Percentiles rank a stretch among this genome's conserved stretches.
phyloP scores from a whole-genome alignment of 2,113 vertebrate genomes.

The Himantopus leucocephalus region DNA sequence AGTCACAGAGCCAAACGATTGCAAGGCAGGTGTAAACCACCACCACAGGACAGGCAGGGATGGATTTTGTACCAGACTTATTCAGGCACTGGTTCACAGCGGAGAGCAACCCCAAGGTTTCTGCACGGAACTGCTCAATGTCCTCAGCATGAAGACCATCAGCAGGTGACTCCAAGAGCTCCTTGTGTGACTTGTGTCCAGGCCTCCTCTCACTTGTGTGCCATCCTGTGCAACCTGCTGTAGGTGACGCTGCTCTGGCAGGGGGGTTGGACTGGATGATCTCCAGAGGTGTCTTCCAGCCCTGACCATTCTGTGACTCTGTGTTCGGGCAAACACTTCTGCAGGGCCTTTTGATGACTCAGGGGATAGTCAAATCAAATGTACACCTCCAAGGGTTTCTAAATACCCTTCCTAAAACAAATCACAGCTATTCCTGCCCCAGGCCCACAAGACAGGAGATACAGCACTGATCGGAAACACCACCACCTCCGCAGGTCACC shows the following conservation, averaged over 20 bases:
- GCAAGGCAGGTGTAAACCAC: not conserved
- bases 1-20: fast-evolving
- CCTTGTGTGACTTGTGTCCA: not conserved
- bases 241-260: too few species aligned
- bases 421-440: not conserved
- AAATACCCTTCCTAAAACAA: not conserved
- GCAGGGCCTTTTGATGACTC: not conserved
- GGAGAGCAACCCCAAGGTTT: not conserved
- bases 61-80: not conserved
- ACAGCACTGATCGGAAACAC: not conserved
- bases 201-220: too few species aligned
- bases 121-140: not conserved
- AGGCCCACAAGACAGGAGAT: not conserved
- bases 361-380: not conserved
- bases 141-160: not conserved
- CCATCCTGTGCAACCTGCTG: too few species aligned
- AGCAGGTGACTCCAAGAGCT: not conserved
- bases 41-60: not conserved
- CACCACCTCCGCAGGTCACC: not conserved
- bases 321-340: not conserved
- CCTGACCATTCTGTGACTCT: too few species aligned
- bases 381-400: not conserved
- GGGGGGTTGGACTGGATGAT: too few species aligned
- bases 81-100: fast-evolving
- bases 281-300: too few species aligned